These are phyloP conservation scores for Paguma larvata DNA, from an alignment of 2,797 vertebrate genomes.

Conservation along the genomic window DNA sequence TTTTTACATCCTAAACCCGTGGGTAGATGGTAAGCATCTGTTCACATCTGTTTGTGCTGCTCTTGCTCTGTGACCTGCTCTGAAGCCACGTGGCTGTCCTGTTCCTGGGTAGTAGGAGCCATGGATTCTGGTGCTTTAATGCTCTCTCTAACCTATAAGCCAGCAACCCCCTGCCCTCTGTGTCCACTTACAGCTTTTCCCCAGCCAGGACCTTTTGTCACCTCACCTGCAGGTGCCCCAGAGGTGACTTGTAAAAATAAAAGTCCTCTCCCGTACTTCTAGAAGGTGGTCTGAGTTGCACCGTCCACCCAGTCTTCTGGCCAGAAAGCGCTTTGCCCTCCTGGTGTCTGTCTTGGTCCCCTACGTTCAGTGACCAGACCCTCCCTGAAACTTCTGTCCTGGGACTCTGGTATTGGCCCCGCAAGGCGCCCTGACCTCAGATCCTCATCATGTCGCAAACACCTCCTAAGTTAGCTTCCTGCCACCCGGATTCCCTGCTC, in stretches of 20 bases:
- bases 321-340: not conserved
- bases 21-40: not conserved
- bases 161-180: not conserved
- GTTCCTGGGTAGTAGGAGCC: not conserved
- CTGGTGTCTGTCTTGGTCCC: not conserved
- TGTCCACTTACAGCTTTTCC: not conserved
- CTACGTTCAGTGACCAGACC: not conserved
- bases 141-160: not conserved
- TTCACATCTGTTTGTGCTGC: not conserved
- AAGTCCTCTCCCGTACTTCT: slow-evolving; percentile 4
- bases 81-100: not conserved
- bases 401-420: not conserved
- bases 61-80: not conserved
- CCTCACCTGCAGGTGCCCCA: not conserved
- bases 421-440: not conserved
- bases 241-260: slow-evolving; percentile 51
- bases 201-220: not conserved
- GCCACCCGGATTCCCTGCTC: not conserved
- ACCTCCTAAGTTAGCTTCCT: slow-evolving; percentile 59
- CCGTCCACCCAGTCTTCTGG: not conserved
- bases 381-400: not conserved
- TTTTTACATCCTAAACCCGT: not conserved
- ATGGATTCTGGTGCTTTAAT: not conserved
- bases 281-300: not conserved
- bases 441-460: not conserved